phyloP scores from a whole-genome alignment of 2,888 invertebrate species.

The Metacarcinus magister region DNA sequence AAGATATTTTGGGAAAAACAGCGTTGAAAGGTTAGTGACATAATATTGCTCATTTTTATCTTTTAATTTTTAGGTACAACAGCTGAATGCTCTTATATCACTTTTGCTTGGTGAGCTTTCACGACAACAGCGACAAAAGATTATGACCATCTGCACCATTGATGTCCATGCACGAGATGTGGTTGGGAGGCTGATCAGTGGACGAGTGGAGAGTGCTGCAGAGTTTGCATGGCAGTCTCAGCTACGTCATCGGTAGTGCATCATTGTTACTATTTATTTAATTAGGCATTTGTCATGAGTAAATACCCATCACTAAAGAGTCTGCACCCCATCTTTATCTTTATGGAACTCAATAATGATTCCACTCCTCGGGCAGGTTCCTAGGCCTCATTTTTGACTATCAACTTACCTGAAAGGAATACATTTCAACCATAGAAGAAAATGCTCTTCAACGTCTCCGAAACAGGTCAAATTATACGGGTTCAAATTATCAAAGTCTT shows the following conservation, averaged over 20 bases:
- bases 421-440: too few species aligned
- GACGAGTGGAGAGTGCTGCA: slow-evolving; percentile 94
- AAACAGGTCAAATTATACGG: too few species aligned
- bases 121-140: slow-evolving; percentile 96
- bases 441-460: too few species aligned
- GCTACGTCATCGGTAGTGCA: slow-evolving; percentile 89
- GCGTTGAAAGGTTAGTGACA: neutral
- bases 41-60: neutral
- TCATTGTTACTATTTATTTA: neutral
- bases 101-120: slow-evolving; percentile 94
- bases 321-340: neutral
- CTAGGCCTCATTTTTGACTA: too few species aligned
- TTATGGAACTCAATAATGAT: too few species aligned
- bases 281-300: neutral
- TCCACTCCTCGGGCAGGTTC: too few species aligned
- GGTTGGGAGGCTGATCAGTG: slow-evolving; percentile 95
- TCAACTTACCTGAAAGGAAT: too few species aligned
- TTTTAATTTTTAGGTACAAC: slow-evolving; percentile 88
- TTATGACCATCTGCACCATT: slow-evolving; percentile 99
- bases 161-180: slow-evolving; percentile 98
- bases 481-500: too few species aligned
- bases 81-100: slow-evolving; percentile 95
- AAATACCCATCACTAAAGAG: neutral
- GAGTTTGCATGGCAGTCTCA: slow-evolving; percentile 98
- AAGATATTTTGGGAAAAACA: neutral